Evolutionary conservation across 2,888 invertebrate species (phyloP).

Genomic region (Dimorphilus gyrociliatus): DNA sequence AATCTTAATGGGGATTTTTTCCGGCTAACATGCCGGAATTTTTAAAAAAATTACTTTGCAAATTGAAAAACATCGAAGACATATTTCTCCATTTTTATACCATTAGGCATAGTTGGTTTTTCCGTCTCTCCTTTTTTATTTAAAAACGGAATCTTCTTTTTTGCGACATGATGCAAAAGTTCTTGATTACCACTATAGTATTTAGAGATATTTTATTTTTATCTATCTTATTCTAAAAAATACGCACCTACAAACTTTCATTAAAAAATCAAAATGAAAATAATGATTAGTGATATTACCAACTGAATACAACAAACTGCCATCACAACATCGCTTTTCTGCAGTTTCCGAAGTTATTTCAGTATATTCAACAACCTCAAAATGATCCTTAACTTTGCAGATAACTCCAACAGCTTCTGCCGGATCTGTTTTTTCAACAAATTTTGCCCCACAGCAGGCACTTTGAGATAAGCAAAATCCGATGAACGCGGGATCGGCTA

Average conservation of each 20-base stretch:
- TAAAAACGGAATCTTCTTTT: conserved; percentile 84
- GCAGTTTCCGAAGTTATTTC: conserved; percentile 78
- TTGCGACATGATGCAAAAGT: conserved; percentile 78
- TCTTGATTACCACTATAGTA: conserved; percentile 49
- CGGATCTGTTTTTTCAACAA: conserved; percentile 71
- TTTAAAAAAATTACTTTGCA: conserved; percentile 54
- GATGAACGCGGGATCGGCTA: conserved; percentile 88
- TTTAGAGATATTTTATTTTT: conserved; percentile 9
- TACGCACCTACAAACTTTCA: conserved; percentile 48
- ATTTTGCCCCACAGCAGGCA: conserved; percentile 87
- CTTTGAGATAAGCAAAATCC: conserved; percentile 76
- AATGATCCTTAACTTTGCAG: conserved; percentile 72
- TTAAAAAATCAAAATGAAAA: conserved; percentile 70
- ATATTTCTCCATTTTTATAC: conserved; percentile 97
- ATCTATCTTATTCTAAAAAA: too few relatives aligned
- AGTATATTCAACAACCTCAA: conserved; percentile 81
- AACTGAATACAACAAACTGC: conserved; percentile 70
- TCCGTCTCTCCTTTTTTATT: conserved; percentile 48
- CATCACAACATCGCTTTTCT: conserved; percentile 54
- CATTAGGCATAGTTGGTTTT: conserved; percentile 68
- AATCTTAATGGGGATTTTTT: background rate
- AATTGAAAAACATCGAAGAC: conserved; percentile 96
- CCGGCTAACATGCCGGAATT: too few relatives aligned
- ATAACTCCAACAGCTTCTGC: conserved; percentile 90
- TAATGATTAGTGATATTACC: conserved; percentile 98